Conservation (phyloP, 2,113 vertebrate genomes). For the Myiozetetes cayanensis region DNA sequence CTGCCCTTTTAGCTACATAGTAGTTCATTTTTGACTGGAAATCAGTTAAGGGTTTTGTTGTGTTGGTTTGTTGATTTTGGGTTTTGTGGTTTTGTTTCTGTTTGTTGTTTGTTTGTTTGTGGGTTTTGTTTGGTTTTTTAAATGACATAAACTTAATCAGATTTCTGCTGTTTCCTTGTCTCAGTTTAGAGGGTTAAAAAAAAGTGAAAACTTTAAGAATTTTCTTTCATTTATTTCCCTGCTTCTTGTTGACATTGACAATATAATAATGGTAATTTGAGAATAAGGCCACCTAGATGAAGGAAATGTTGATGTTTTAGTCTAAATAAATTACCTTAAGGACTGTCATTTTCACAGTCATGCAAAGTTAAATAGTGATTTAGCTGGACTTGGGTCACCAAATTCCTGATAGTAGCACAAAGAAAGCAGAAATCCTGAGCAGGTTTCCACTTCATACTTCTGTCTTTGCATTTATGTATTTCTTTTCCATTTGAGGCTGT, state of each 20-base stretch:
- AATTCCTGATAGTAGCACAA: background rate
- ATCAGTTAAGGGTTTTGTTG: background rate
- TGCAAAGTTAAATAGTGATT: background rate
- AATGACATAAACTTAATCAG: background rate
- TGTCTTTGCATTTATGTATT: background rate
- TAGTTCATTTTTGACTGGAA: background rate
- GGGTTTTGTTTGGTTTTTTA: too few relatives aligned
- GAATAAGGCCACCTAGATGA: background rate
- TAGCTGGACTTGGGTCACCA: background rate
- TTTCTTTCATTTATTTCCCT: background rate
- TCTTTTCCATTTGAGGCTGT: background rate
- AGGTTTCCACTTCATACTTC: background rate
- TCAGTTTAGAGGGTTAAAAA: background rate
- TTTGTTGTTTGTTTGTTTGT: too few relatives aligned
- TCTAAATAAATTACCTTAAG: background rate
- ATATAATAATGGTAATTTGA: background rate
- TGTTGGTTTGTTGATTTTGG: too few relatives aligned
- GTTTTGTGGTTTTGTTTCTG: too few relatives aligned
- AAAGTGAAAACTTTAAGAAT: background rate
- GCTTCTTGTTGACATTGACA: background rate
- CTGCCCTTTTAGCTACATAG: background rate
- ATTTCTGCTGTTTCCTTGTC: background rate
- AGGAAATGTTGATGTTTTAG: background rate
- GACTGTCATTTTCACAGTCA: background rate
- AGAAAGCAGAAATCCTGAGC: background rate